Percentiles rank a stretch among this genome's conserved stretches.
phyloP scores from a whole-genome alignment of 2,888 invertebrate species.

The Apotomis capreana region DNA sequence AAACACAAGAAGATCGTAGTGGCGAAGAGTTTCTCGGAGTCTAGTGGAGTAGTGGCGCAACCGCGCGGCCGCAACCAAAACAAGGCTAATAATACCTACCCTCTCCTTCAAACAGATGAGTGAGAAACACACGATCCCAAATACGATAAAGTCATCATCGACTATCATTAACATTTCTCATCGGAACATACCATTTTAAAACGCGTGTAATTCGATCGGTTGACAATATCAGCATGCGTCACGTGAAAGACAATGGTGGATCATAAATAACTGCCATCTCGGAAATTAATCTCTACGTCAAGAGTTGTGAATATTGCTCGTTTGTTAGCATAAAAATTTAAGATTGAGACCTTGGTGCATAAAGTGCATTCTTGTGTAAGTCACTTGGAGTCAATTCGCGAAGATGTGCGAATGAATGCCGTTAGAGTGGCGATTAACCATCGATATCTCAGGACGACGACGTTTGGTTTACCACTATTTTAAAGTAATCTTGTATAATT shows the following conservation, averaged over 20 bases:
- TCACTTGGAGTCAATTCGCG: conserved; percentile 73
- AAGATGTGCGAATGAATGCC: conserved; percentile 72
- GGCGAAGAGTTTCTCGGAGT: conserved; percentile 58
- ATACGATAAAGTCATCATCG: conserved; percentile 29
- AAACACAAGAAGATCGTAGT: conserved; percentile 71
- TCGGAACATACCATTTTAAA: conserved; percentile 25
- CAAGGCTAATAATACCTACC: conserved; percentile 17
- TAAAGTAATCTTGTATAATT: too few species aligned
- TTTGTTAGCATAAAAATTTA: conserved; percentile 75
- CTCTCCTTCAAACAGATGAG: conserved; percentile 41
- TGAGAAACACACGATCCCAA: conserved; percentile 27
- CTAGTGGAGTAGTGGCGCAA: conserved; percentile 46
- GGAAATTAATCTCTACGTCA: conserved; percentile 80
- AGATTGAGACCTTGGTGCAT: conserved; percentile 71
- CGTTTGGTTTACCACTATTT: not conserved
- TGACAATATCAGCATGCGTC: conserved; percentile 69
- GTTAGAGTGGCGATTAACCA: conserved; percentile 54
- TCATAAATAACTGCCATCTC: conserved; percentile 80
- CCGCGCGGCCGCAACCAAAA: conserved; percentile 47
- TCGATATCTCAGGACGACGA: conserved; percentile 40
- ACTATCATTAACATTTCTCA: conserved; percentile 26
- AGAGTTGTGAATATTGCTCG: conserved; percentile 71
- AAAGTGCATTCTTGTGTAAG: conserved; percentile 82
- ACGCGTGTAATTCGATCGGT: conserved; percentile 57
- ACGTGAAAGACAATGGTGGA: conserved; percentile 76